These are phyloP conservation scores for Lateolabrax maculatus DNA, from an alignment of 2,797 vertebrate genomes.

Conservation along the genomic window DNA sequence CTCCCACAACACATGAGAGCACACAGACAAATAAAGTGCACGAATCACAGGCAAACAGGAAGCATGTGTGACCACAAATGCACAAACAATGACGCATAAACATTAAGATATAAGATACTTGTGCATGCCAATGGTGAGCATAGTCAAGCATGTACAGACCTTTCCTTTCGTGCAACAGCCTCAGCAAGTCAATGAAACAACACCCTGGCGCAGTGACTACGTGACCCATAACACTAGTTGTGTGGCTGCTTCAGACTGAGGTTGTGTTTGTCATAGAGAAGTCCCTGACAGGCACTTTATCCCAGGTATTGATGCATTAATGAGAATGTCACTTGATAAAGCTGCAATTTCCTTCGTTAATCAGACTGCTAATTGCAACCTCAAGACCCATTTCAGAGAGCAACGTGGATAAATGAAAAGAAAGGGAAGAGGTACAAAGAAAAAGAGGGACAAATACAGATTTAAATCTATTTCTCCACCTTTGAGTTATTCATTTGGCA, in stretches of 20 bases:
- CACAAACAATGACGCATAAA: conserved; percentile 33
- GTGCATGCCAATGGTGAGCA: not conserved
- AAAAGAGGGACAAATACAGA: not conserved
- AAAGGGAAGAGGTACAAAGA: not conserved
- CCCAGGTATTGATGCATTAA: conserved; percentile 55
- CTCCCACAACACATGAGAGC: conserved; percentile 3
- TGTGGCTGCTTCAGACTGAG: conserved; percentile 16
- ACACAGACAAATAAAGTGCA: conserved; percentile 41
- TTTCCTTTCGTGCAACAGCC: conserved; percentile 16
- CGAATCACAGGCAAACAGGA: conserved; percentile 27
- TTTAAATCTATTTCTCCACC: conserved; percentile 22
- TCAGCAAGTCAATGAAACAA: conserved; percentile 27
- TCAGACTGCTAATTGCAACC: conserved; percentile 72
- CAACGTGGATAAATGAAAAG: not conserved
- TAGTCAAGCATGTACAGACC: not conserved
- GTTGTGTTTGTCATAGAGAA: conserved; percentile 51
- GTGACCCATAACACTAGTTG: conserved; percentile 44
- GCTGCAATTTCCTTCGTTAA: conserved; percentile 74
- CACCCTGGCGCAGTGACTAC: not conserved
- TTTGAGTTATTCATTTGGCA: conserved; percentile 38
- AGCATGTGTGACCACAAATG: conserved; percentile 20
- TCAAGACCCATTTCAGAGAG: conserved; percentile 22
- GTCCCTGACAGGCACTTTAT: conserved; percentile 48
- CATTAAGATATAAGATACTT: conserved; percentile 8
- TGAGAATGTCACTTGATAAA: conserved; percentile 63